Conservation (phyloP, 2,888 invertebrate species). For the Agriotes lineatus region DNA sequence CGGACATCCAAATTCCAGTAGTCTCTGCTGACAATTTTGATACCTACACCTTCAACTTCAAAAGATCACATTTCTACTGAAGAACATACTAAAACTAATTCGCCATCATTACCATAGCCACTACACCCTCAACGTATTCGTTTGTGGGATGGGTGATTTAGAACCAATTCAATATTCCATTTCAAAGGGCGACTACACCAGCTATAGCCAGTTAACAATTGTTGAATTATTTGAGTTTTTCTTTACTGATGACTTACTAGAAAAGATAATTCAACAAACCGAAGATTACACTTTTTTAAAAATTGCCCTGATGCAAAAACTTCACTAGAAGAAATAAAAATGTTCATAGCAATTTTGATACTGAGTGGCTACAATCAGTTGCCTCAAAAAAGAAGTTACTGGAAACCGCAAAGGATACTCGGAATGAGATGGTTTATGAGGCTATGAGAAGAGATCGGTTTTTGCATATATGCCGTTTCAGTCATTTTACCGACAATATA, state of each 20-base stretch:
- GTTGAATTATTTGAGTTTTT: conserved; percentile 21
- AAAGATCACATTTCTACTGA: no score
- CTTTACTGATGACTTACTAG: conserved; percentile 17
- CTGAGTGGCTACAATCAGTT: conserved; percentile 44
- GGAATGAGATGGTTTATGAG: conserved; percentile 37
- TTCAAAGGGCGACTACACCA: no score
- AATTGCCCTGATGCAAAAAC: not conserved
- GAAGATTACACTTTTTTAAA: conserved; percentile 16
- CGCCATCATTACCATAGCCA: no score
- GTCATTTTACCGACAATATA: conserved; percentile 43
- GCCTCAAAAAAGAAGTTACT: conserved; percentile 40
- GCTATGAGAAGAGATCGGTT: conserved; percentile 46
- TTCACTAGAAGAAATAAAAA: conserved; percentile 30
- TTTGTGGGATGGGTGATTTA: no score
- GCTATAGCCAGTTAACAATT: no score
- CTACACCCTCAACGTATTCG: no score
- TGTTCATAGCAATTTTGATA: conserved; percentile 46
- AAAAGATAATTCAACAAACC: not conserved
- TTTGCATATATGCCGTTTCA: conserved; percentile 39
- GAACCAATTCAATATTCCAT: no score
- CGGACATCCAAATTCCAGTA: no score
- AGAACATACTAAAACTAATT: no score
- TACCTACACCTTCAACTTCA: no score
- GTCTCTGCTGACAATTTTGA: no score
- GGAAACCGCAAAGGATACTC: conserved; percentile 38